phyloP scores from a whole-genome alignment of 2,888 invertebrate species.

The Cecidostiba fungosa region DNA sequence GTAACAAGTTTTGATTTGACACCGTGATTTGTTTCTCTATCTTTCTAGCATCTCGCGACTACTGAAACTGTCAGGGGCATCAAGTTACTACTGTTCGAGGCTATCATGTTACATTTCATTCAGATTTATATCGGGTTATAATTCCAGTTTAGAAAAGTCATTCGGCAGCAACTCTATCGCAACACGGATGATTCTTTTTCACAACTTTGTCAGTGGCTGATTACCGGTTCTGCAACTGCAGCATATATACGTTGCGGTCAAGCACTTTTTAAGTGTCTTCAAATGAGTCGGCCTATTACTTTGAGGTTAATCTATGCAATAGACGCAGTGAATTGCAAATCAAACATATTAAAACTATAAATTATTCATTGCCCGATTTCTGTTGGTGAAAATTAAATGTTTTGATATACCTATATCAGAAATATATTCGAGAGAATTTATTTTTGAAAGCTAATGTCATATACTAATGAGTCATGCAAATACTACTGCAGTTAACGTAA shows the following conservation, averaged over 20 bases:
- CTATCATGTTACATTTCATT: constrained; percentile 52
- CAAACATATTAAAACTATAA: background rate
- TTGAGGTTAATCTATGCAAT: constrained; percentile 9
- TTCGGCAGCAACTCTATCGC: constrained; percentile 54
- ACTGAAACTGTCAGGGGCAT: constrained; percentile 54
- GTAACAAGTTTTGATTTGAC: constrained; percentile 33
- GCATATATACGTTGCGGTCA: background rate
- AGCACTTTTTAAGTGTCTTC: background rate
- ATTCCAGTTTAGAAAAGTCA: constrained; percentile 58
- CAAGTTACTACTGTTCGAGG: constrained; percentile 46
- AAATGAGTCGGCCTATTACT: constrained; percentile 12
- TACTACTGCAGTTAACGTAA: background rate
- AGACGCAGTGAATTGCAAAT: background rate
- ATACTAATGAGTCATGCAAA: background rate
- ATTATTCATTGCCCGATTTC: background rate
- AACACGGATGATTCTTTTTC: constrained; percentile 45
- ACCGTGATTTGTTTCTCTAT: constrained; percentile 48
- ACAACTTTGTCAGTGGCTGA: constrained; percentile 38
- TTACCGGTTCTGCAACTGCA: constrained; percentile 46
- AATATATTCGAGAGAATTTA: background rate
- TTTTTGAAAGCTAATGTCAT: background rate
- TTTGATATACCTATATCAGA: background rate
- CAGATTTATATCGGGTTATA: constrained; percentile 38
- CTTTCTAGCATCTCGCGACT: constrained; percentile 26
- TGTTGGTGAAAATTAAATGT: background rate